A percentile compares a stretch with the other conserved stretches of the same genome.
Conservation (phyloP, 2,888 invertebrate species). For the Heliconius ismenius region DNA sequence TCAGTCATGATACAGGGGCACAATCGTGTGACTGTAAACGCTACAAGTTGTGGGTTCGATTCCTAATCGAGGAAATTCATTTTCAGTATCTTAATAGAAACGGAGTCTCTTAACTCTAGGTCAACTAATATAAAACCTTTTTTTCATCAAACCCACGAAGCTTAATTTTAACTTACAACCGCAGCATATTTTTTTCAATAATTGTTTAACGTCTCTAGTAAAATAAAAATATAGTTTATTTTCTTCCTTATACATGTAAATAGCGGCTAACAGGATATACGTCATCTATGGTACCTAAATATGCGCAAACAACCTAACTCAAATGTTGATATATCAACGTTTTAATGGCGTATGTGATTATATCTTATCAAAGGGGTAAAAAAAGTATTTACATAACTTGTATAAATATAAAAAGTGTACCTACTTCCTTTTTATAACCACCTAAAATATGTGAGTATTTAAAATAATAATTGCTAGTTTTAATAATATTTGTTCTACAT, state of each 20-base stretch:
- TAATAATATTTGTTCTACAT: not conserved
- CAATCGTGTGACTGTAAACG: too few relatives aligned
- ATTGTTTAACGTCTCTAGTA: not conserved
- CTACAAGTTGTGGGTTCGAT: too few relatives aligned
- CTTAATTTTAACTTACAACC: not conserved
- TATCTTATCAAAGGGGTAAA: constrained; percentile 8
- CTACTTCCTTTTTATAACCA: constrained; percentile 19
- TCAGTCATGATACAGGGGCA: not conserved
- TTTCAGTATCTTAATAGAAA: too few relatives aligned
- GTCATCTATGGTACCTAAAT: not conserved
- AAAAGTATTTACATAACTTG: constrained; percentile 22
- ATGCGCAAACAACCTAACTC: constrained; percentile 7
- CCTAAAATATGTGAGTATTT: not conserved
- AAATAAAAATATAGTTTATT: not conserved
- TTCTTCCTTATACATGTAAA: not conserved
- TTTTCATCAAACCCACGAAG: not conserved
- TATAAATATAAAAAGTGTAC: constrained; percentile 14
- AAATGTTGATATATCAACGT: constrained; percentile 20
- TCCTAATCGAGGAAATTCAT: too few relatives aligned
- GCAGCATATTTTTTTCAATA: not conserved
- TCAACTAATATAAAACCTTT: not conserved
- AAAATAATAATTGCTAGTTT: not conserved
- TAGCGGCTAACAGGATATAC: not conserved
- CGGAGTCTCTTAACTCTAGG: too few relatives aligned
- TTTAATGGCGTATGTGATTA: constrained; percentile 22